Percentiles rank a stretch among this genome's conserved stretches.
Evolutionary conservation across 1,140 invertebrate species (phyloP).

Genomic region (Cotesia glomerata): DNA sequence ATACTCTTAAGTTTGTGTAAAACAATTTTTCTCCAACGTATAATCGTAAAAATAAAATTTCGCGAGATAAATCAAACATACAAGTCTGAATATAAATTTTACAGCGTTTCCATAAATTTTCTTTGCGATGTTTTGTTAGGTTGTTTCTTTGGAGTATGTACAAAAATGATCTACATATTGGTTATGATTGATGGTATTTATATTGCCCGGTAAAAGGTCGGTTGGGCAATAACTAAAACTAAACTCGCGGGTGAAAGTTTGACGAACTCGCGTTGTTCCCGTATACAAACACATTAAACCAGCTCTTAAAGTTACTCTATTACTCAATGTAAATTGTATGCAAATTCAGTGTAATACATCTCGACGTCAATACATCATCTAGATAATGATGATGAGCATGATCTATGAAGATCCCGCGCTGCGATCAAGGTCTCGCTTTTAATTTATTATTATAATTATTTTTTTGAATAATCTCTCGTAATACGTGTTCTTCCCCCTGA

Average conservation of each 20-base stretch:
- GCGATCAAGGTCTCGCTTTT: neutral
- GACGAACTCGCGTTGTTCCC: neutral
- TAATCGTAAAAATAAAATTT: too few species aligned
- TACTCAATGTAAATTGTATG: conserved; percentile 30
- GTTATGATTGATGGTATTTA: conserved; percentile 15
- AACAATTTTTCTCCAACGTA: too few species aligned
- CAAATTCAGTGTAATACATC: conserved; percentile 27
- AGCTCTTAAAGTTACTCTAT: neutral
- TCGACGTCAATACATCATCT: conserved; percentile 25
- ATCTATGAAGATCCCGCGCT: conserved; percentile 17
- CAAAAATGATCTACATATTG: neutral
- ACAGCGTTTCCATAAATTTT: too few species aligned
- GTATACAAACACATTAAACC: too few species aligned
- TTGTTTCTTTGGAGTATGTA: neutral
- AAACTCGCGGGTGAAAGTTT: conserved; percentile 21
- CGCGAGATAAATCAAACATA: too few species aligned
- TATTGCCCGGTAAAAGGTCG: neutral
- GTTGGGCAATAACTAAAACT: neutral
- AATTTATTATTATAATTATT: neutral
- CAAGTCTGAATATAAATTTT: too few species aligned
- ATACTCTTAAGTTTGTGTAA: too few species aligned
- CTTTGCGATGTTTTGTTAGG: too few species aligned
- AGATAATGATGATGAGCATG: conserved; percentile 5
- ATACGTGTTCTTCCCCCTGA: too few species aligned
- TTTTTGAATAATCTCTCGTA: neutral